A percentile compares a stretch with the other conserved stretches of the same genome.
phyloP scores from a whole-genome alignment of 1,140 invertebrate genomes.

The Calosoma granatense region DNA sequence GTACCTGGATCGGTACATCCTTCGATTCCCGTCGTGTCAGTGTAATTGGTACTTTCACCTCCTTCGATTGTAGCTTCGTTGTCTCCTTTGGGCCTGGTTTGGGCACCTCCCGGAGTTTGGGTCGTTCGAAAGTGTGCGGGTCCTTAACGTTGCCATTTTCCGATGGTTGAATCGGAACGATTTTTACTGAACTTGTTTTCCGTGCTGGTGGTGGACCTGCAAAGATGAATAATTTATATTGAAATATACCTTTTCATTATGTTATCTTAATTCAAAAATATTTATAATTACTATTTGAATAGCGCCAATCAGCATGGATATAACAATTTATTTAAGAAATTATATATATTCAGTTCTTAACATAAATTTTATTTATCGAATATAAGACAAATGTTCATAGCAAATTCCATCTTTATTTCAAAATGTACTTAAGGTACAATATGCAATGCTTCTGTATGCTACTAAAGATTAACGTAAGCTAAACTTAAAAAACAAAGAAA shows the following conservation, averaged over 20 bases:
- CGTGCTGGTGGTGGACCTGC: constrained; percentile 4
- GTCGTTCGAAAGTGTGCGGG: constrained; percentile 23
- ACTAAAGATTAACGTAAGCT: no score
- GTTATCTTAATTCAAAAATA: no score
- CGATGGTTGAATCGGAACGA: constrained; percentile 16
- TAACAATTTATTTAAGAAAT: no score
- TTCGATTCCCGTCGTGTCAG: constrained; percentile 1
- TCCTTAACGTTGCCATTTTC: constrained; percentile 30
- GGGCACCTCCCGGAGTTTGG: constrained; percentile 29
- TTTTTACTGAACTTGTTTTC: constrained; percentile 14
- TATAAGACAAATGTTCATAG: no score
- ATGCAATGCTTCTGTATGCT: no score
- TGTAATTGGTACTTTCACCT: constrained; percentile 20
- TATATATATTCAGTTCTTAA: no score
- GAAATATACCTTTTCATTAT: constrained; percentile 3
- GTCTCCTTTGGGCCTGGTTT: constrained; percentile 22
- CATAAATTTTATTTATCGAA: no score
- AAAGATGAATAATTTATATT: neutral
- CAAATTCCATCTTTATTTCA: no score
- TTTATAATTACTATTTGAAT: no score
- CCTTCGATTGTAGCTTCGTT: constrained; percentile 24
- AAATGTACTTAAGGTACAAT: no score
- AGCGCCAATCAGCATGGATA: no score
- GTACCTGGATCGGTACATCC: constrained; percentile 9
- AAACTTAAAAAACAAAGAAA: no score